Percentiles rank a stretch among this genome's conserved stretches.
These are phyloP conservation scores for Cyprinodon brontotheroides DNA, from an alignment of 2,113 vertebrate genomes.

Conservation along the genomic window DNA sequence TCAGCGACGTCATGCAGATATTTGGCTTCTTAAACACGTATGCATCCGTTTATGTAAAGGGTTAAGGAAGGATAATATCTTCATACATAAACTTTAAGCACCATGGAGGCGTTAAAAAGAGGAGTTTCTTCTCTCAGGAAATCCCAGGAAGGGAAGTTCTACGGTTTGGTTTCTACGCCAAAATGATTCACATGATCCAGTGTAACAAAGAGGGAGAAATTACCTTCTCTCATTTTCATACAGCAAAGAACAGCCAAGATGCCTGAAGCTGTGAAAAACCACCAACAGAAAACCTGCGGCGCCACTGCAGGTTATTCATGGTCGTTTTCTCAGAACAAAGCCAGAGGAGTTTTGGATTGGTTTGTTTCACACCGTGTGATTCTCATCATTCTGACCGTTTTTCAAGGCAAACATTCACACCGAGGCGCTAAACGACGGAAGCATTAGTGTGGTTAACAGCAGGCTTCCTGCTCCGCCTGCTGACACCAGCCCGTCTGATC, in stretches of 20 bases:
- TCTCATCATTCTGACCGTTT: neutral
- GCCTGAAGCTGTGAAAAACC: conserved; percentile 21
- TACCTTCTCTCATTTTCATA: conserved; percentile 6
- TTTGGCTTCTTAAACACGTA: too few species aligned
- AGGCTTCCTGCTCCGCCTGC: too few species aligned
- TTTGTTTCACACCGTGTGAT: neutral
- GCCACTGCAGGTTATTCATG: conserved; percentile 22
- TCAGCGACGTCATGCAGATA: too few species aligned
- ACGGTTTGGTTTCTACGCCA: neutral
- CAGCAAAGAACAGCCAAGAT: neutral
- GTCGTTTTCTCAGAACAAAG: too few species aligned
- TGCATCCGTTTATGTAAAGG: too few species aligned
- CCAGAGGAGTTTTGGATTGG: too few species aligned
- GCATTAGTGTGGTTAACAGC: neutral
- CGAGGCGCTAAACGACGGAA: neutral
- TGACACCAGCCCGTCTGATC: too few species aligned
- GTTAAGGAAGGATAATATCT: too few species aligned
- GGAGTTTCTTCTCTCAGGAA: too few species aligned
- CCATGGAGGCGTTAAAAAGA: too few species aligned
- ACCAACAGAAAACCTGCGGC: conserved; percentile 29
- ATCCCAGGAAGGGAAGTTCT: neutral
- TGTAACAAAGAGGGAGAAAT: conserved; percentile 6
- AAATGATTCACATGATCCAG: conserved; percentile 15
- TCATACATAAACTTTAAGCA: too few species aligned
- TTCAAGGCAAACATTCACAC: neutral